Base-by-base conservation (phyloP, 2,888 invertebrate species). In the Syritta pipiens region DNA sequence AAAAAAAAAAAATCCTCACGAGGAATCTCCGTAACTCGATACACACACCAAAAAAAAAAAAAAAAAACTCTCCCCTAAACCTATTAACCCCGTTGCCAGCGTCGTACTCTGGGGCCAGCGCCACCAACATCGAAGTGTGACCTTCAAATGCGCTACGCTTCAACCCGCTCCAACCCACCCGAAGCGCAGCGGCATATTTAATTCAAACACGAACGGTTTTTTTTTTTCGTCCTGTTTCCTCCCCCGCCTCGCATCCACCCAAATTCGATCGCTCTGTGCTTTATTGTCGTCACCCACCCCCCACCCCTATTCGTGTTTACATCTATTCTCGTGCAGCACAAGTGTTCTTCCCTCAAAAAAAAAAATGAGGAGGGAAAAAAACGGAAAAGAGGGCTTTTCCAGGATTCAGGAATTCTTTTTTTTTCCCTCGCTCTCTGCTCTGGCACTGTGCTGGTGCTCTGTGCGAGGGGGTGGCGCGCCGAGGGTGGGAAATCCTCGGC, bases 311-410 rank as follows among this genome's bases (percentile, higher is more conserved):
- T 46, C 67, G 49, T 79, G 79, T 79, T 79, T 79, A 74, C 79
- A 79, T 79, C 74, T 77, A 79, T 74, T 55, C 79, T 65, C 77
- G 63, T 77, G 77, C 77, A 67, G 74, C 74, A 68, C 62, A 62
- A 79, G 74, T 74, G 67, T 77, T 77, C 42, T 57, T 57, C 46
- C 48, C 40, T 48, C 14, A 55, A 51, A 28, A 53, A 59, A 37
- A 37, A 7, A 12, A 35, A 19, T 49, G 30, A 12, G 17, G 42
- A 10, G 7, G 26, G 20, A 20, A 9, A 44, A 40, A 37, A 40
- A 79, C 74, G 62, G 67, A 74, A 72, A 79, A 74, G 67, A 79
- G 79, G 79, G 79, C 74, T 79, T 79, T 79, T 74, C 79, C 79
- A 79, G 79, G 72, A 79, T 74, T 79, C 74, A 79, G 79, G 62